Conservation (phyloP, 1,140 invertebrate species). For the Andricus grossulariae region DNA sequence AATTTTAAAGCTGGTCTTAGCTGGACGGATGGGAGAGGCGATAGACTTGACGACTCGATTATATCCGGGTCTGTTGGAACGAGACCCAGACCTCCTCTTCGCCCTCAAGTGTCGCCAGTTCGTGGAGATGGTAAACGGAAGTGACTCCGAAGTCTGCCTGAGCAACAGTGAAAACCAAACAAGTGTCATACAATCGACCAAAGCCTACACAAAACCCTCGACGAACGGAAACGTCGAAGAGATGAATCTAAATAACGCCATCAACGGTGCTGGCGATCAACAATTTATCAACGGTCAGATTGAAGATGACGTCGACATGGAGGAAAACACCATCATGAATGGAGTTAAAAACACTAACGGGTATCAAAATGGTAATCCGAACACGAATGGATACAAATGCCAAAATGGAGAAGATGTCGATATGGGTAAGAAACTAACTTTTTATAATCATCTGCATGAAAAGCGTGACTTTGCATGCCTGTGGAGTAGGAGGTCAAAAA, state of each 20-base stretch:
- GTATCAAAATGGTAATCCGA: slow-evolving; percentile 82
- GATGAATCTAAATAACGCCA: slow-evolving; percentile 70
- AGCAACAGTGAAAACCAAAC: slow-evolving; percentile 79
- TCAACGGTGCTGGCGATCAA: slow-evolving; percentile 67
- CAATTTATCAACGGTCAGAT: slow-evolving; percentile 72
- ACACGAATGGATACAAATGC: slow-evolving; percentile 70
- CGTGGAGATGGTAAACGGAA: slow-evolving; percentile 95
- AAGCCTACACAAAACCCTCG: slow-evolving; percentile 77
- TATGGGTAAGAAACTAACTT: slow-evolving; percentile 76
- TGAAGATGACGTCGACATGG: slow-evolving; percentile 75
- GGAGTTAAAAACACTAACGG: slow-evolving; percentile 75
- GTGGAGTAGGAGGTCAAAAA: no score
- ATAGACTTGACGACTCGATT: slow-evolving; percentile 91
- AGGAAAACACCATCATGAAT: slow-evolving; percentile 66
- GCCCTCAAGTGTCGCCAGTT: slow-evolving; percentile 98
- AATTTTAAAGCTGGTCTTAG: slow-evolving; percentile 94
- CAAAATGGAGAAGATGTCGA: slow-evolving; percentile 80
- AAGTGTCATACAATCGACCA: slow-evolving; percentile 85
- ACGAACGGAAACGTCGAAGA: slow-evolving; percentile 73
- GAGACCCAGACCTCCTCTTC: slow-evolving; percentile 93
- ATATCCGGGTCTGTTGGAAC: slow-evolving; percentile 93
- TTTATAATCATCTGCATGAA: not conserved
- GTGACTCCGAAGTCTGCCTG: slow-evolving; percentile 83
- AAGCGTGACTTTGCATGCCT: not conserved
- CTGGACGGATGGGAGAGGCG: slow-evolving; percentile 95